Evolutionary conservation across 2,113 vertebrate genomes (phyloP).

Genomic region (Callorhinus ursinus): DNA sequence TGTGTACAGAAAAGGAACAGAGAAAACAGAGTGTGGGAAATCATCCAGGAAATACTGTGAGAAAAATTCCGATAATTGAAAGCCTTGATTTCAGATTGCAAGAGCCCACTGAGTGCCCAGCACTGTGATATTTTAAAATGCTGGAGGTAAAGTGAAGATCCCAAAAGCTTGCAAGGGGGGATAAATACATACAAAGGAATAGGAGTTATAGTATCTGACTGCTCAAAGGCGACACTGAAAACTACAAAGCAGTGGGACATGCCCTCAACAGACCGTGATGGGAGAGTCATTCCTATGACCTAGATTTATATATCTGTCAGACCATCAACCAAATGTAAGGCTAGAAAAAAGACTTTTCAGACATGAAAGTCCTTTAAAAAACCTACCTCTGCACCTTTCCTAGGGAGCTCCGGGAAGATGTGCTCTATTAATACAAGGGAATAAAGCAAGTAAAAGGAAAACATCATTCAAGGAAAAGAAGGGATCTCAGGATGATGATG

Average conservation of each 20-base stretch:
- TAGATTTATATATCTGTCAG: background rate
- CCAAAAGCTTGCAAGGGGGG: background rate
- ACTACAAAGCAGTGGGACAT: background rate
- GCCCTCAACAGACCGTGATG: background rate
- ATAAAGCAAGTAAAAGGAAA: background rate
- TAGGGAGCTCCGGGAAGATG: background rate
- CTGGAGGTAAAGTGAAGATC: background rate
- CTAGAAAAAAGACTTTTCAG: background rate
- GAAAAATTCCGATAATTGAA: conserved; percentile 6
- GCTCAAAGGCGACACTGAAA: background rate
- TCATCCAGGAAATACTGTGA: conserved; percentile 7
- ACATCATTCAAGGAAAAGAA: background rate
- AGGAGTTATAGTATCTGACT: background rate
- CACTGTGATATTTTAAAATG: background rate
- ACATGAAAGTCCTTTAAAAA: background rate
- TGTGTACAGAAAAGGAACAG: background rate
- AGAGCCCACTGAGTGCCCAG: background rate
- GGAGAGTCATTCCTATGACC: background rate
- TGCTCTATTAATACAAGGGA: background rate
- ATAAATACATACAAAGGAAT: background rate
- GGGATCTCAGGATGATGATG: background rate
- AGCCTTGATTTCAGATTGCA: background rate
- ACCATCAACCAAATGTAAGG: background rate
- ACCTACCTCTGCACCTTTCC: background rate
- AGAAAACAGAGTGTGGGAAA: background rate